A percentile compares a stretch with the other conserved stretches of the same genome.
phyloP scores from a whole-genome alignment of 35 echinoderm and acorn worm species.

The Lytechinus pictus region DNA sequence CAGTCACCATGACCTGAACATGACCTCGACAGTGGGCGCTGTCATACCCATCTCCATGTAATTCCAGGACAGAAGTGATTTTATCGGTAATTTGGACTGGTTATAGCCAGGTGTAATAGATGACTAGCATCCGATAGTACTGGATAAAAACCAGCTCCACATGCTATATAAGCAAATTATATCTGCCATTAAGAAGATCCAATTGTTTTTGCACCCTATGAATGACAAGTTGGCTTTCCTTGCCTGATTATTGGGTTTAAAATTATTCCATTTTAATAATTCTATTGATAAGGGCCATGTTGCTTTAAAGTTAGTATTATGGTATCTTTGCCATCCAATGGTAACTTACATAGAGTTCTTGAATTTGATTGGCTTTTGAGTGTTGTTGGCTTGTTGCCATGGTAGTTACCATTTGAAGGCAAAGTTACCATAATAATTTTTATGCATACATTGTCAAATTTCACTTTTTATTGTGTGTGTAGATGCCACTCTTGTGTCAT shows the following conservation, averaged over 20 bases:
- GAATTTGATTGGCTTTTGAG: too few relatives aligned
- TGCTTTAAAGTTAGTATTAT: too few relatives aligned
- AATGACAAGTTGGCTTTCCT: not conserved
- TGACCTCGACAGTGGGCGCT: not conserved
- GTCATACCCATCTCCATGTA: not conserved
- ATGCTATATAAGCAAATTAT: not conserved
- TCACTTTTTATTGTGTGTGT: too few relatives aligned
- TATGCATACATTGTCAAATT: too few relatives aligned
- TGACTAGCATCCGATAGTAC: not conserved
- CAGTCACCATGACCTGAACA: not conserved
- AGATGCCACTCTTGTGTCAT: not conserved
- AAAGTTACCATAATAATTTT: too few relatives aligned
- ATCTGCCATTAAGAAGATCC: not conserved
- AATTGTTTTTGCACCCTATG: not conserved
- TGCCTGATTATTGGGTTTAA: not conserved
- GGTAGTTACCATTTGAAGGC: too few relatives aligned
- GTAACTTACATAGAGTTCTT: too few relatives aligned
- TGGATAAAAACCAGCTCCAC: not conserved
- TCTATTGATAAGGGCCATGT: too few relatives aligned
- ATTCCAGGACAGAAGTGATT: not conserved
- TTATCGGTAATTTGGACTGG: not conserved
- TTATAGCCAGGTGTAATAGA: conserved; percentile 11
- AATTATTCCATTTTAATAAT: too few relatives aligned
- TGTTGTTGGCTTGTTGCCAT: too few relatives aligned
- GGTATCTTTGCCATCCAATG: too few relatives aligned